Base-by-base conservation (phyloP, 2,797 vertebrate genomes). In the Babyrousa celebensis region DNA sequence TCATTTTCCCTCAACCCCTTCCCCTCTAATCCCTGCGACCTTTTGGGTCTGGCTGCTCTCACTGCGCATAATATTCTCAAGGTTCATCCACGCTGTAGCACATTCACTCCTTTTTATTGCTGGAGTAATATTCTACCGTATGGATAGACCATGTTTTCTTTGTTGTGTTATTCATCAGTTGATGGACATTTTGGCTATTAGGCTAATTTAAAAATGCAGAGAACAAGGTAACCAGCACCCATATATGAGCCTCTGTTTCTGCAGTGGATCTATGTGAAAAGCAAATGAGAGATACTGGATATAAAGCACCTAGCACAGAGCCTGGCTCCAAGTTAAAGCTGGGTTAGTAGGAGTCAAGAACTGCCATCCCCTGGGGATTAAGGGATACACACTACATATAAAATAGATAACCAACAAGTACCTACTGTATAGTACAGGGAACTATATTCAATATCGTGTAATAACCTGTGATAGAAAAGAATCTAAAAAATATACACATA, bases 141-240 rank as follows among this genome's bases (percentile, higher is more conserved):
- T 14, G 54, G 52, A 48, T 9, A 65, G 11, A 32, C 7, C 36
- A 36, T 15, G 25, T 67, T 74, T 80, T 48, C 14, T 29, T 95
- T 88, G 18, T 27, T 95, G 71, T 67, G 29, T 48, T 18, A 82
- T 82, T 75, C 48, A 20, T 36, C 3, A 21, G 43, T 80, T 85
- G 85, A 74, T 75, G 29, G 65, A 70, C 20, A 43, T 92, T 67
- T 94, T 84, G 78, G 78, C 20, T 87, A 58, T 85, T 80, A 89
- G 43, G 40, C 16, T 48, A 68, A 93, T 29, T 78, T 52, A 70
- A 60, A 92, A 85, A 70, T 52, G 32, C 3, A 77, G 54, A 78
- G 29, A 60, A 92, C 17, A 23, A 63, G 32, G 68, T 74, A 72
- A 74, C n/a, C 82, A 67, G 23, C 23, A 62, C 21, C 18, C n/a